These are phyloP conservation scores for Zaprionus camerounensis DNA, from an alignment of 1,140 invertebrate species.

Conservation along the genomic window DNA sequence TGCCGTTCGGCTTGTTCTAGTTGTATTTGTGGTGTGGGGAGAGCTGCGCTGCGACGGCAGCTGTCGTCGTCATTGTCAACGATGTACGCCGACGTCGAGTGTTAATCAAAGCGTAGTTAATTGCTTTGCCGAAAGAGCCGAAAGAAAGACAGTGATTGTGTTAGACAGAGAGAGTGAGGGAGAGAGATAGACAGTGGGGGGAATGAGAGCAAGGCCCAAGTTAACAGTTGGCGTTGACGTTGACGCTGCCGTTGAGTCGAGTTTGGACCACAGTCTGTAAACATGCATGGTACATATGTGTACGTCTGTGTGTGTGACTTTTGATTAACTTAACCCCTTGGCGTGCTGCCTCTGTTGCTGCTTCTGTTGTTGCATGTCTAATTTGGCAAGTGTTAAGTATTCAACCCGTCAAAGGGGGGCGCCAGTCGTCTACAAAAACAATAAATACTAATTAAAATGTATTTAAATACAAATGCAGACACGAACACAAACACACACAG, in stretches of 20 bases:
- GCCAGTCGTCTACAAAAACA: conserved; percentile 61
- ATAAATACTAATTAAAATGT: conserved; percentile 81
- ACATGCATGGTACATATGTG: neutral
- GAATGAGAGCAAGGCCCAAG: neutral
- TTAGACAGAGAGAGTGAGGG: conserved; percentile 11
- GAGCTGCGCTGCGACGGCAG: conserved; percentile 22
- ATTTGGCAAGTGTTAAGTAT: conserved; percentile 75
- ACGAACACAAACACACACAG: conserved; percentile 39
- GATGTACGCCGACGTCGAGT: conserved; percentile 51
- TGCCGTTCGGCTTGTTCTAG: neutral
- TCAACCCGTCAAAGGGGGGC: conserved; percentile 3
- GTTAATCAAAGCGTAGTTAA: conserved; percentile 82
- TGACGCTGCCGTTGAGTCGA: conserved; percentile 13
- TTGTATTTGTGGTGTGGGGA: neutral
- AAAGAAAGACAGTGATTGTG: conserved; percentile 73
- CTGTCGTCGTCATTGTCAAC: conserved; percentile 79
- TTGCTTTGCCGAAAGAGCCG: conserved; percentile 75
- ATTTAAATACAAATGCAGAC: conserved; percentile 73
- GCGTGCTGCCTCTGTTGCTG: conserved; percentile 29
- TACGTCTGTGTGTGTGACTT: conserved; percentile 25
- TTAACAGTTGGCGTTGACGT: conserved; percentile 13
- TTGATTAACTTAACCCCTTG: conserved; percentile 73
- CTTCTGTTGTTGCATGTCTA: conserved; percentile 66
- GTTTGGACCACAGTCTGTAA: neutral
- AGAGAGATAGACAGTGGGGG: neutral